These are phyloP conservation scores for Drosophila macrospina DNA, from an alignment of 2,888 invertebrate species.

Conservation along the genomic window DNA sequence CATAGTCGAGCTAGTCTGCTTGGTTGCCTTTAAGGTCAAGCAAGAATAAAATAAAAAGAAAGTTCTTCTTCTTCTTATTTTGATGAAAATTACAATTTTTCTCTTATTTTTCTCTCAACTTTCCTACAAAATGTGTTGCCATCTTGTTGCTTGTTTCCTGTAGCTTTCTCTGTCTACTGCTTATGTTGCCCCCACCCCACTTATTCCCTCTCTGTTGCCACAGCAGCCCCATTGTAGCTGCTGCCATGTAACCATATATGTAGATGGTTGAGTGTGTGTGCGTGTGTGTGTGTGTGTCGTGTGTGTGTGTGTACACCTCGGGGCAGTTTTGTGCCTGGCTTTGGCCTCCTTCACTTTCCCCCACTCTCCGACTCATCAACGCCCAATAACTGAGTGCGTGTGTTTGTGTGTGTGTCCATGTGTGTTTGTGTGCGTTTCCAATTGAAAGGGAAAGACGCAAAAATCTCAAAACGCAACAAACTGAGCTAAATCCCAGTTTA, in stretches of 20 bases:
- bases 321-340: conserved; percentile 52
- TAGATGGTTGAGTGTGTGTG: conserved; percentile 27
- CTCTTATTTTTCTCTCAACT: conserved; percentile 76
- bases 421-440: conserved; percentile 55
- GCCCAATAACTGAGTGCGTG: conserved; percentile 24
- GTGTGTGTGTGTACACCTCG: conserved; percentile 43
- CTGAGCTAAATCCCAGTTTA: conserved; percentile 74
- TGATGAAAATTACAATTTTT: conserved; percentile 85
- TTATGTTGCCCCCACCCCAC: background rate
- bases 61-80: conserved; percentile 55
- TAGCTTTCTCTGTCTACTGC: conserved; percentile 20
- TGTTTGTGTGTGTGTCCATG: conserved; percentile 19
- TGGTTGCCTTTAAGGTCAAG: conserved; percentile 80
- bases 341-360: conserved; percentile 14
- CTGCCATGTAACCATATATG: conserved; percentile 63
- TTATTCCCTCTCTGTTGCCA: background rate
- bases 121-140: conserved; percentile 73
- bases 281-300: conserved; percentile 32
- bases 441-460: conserved; percentile 60
- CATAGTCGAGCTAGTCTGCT: background rate
- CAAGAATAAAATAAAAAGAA: conserved; percentile 79
- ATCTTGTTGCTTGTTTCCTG: conserved; percentile 73
- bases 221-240: conserved; percentile 31
- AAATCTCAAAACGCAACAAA: conserved; percentile 76
- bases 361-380: conserved; percentile 39